Base-by-base conservation (phyloP, 2,888 invertebrate genomes). In the Gasteruption jaculator region DNA sequence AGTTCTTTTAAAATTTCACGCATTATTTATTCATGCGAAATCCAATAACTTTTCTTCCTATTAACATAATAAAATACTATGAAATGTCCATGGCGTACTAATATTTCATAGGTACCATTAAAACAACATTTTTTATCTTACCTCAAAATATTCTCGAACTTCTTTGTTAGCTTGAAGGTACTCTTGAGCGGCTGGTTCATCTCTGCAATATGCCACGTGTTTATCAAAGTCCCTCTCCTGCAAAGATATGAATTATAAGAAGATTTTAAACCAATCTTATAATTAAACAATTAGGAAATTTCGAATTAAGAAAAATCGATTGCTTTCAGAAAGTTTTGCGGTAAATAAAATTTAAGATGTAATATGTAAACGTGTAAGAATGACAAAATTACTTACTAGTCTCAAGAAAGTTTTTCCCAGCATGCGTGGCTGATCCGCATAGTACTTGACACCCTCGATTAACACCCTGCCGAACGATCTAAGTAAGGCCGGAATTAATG, bases 161-260 rank as follows among this genome's bases (percentile, higher is more conserved):
- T 78, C 77, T 15, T 81, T 78, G 54, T 86, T 85, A 33, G 76
- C 74, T 46, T 80, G 79, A 26, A 94, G 76, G 57, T 91, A 81
- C 45, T 86, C 83, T 65, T 91, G 87, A 15, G 91, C 89, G 24
- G 80, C 72, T 4, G 90, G 87, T 71, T 91, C 89, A 68, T 90
- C 88, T 65, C 85, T 82, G 70, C 89, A 91, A 73, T 92, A 93
- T 41, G 83, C 82, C 33, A 91, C 91, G 71, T 94, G 93, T 65
- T 90, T 89, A 74, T 94, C 93, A 68, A 94, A 94, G 74, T 94
- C 93, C 37, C 92, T 77, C 76, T 94, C 93, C 78, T 78, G 20
- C 1, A 39, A 37, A n/a, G n/a, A n/a, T n/a, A n/a, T n/a, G n/a
- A n/a, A n/a, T 8, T 38, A 39, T 16, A 8, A 15, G 36, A 2